A percentile compares a stretch with the other conserved stretches of the same genome.
Evolutionary conservation across 1,140 invertebrate genomes (phyloP).

Genomic region (Pachyrhynchus sulphureomaculatus): DNA sequence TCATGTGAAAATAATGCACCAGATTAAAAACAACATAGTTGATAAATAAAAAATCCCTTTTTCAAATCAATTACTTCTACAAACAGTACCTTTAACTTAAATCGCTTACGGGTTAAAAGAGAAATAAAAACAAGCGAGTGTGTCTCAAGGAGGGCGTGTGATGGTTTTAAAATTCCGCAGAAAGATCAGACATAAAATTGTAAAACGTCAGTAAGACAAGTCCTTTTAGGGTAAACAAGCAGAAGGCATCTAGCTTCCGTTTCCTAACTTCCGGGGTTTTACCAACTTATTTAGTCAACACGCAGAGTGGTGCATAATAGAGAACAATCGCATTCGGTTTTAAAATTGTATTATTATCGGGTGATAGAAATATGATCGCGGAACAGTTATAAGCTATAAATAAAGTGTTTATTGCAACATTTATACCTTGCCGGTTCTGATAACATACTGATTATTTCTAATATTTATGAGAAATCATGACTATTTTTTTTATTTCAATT

Average conservation of each 20-base stretch:
- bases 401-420: too few relatives aligned
- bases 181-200: conserved; percentile 9
- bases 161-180: conserved; percentile 16
- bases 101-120: conserved; percentile 3
- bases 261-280: conserved; percentile 6
- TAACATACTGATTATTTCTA: too few relatives aligned
- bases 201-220: conserved; percentile 5
- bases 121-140: conserved; percentile 4
- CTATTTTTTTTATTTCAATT: too few relatives aligned
- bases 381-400: too few relatives aligned
- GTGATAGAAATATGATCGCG: neutral
- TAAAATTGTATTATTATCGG: neutral
- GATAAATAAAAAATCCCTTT: too few relatives aligned
- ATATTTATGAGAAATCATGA: too few relatives aligned
- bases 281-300: conserved; percentile 18
- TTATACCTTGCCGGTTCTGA: too few relatives aligned
- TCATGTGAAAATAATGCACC: too few relatives aligned
- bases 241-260: neutral
- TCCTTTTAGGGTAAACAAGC: conserved; percentile 3
- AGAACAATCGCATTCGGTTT: neutral
- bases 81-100: neutral
- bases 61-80: too few relatives aligned
- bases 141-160: conserved; percentile 1
- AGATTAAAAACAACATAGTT: too few relatives aligned
- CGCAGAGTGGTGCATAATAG: conserved; percentile 1